A percentile compares a stretch with the other conserved stretches of the same genome.
Evolutionary conservation across 2,888 invertebrate species (phyloP).

Genomic region (Drosophila quasianomalipes): DNA sequence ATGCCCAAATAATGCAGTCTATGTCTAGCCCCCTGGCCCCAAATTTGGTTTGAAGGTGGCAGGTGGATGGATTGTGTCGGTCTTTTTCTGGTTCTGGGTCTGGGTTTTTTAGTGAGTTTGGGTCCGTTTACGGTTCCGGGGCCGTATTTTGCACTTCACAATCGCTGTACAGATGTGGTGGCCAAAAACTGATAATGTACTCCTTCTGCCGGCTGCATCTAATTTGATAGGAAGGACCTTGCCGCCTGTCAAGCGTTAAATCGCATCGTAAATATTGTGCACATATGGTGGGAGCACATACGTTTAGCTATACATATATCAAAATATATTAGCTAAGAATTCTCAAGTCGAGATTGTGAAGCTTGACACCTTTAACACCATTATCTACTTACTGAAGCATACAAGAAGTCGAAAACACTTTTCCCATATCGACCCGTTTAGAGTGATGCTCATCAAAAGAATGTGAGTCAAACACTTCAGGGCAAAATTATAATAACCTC

Average conservation of each 20-base stretch:
- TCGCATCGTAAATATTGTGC: conserved; percentile 10
- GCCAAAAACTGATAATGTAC: conserved; percentile 65
- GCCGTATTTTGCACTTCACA: conserved; percentile 44
- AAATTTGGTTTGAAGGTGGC: background rate
- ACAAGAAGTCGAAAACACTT: no score
- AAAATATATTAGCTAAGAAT: background rate
- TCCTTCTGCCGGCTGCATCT: conserved; percentile 55
- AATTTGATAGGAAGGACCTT: conserved; percentile 59
- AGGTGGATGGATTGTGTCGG: background rate
- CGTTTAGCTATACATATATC: background rate
- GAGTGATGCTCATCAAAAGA: no score
- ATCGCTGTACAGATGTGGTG: conserved; percentile 47
- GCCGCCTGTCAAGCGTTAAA: conserved; percentile 49
- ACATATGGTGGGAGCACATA: background rate
- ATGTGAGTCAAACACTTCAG: no score
- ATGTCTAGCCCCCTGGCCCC: background rate
- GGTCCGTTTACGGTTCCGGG: conserved; percentile 13
- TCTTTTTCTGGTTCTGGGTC: background rate
- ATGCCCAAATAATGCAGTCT: background rate
- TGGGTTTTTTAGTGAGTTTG: background rate
- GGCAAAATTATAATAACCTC: background rate
- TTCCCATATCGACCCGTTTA: no score
- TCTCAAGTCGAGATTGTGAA: background rate
- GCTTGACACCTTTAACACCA: background rate
- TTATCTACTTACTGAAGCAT: background rate